Percentiles rank a stretch among this genome's conserved stretches.
Conservation (phyloP, 2,797 vertebrate species). For the Miichthys miiuy region DNA sequence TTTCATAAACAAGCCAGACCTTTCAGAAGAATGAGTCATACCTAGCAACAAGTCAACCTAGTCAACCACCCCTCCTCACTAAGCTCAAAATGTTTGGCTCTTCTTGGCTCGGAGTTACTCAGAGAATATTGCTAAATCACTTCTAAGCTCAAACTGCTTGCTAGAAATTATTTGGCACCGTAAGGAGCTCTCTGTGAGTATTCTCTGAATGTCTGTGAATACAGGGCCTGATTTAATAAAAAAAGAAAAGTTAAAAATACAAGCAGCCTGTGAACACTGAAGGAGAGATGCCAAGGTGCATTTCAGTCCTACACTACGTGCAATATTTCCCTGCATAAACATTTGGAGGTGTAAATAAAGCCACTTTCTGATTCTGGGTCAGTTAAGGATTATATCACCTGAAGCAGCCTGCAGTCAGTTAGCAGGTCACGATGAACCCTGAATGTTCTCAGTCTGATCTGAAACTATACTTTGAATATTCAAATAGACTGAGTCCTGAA, state of each 20-base stretch:
- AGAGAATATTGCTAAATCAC: too few relatives aligned
- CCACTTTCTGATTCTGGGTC: background rate
- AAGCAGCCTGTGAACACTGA: background rate
- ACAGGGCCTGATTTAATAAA: background rate
- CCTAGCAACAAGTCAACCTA: too few relatives aligned
- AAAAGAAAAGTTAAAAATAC: background rate
- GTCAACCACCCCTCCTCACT: too few relatives aligned
- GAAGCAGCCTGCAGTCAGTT: background rate
- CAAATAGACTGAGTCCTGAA: background rate
- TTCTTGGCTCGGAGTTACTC: too few relatives aligned
- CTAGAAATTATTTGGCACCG: too few relatives aligned
- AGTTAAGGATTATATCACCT: background rate
- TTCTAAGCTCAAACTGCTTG: too few relatives aligned
- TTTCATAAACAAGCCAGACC: too few relatives aligned
- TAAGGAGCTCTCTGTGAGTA: too few relatives aligned
- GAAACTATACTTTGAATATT: conserved; percentile 20
- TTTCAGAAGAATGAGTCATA: too few relatives aligned
- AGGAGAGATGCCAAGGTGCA: background rate
- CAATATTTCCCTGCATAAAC: background rate
- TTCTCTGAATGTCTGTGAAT: too few relatives aligned
- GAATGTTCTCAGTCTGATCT: background rate
- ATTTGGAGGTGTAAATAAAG: background rate
- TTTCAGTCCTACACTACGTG: background rate
- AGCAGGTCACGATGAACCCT: background rate
- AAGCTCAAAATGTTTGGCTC: too few relatives aligned